Evolutionary conservation across 2,888 invertebrate species (phyloP), one percentile per base, ranked within the genome.

Genomic region (Limnephilus rhombicus): DNA sequence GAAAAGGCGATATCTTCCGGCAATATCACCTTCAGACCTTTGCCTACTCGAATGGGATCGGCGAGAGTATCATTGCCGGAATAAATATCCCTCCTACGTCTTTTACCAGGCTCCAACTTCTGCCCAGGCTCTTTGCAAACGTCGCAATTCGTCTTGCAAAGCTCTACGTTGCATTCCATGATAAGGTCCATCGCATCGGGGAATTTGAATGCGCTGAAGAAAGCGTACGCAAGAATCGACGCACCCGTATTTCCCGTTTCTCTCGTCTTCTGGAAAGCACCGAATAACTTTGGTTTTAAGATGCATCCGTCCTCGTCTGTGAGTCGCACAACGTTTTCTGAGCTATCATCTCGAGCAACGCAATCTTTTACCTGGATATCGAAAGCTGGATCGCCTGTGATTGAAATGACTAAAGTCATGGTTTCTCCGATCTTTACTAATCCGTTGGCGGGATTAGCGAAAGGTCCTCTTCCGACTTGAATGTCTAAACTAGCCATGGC

Each of bases 101-200:
- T 93, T 85, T 94, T 95, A 90, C 95, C 95, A 1, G 96, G 96
- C 81, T 96, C 96, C 24, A 96, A 95, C 94, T 97, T 97, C 94
- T 97, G 97, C 94, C 96, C 95, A 68, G 97, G 96, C 93, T 97
- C 97, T 0, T 97, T 97, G 94, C 98, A 98, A 53, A 97, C 96
- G 92, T 97, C 97, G 94, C 98, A 98, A 94, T 98, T 97, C 24
- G 97, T 97, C 95, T 98, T 98, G 94, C 98, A 98, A 0, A 98
- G 95, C 94, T 98, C 98, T 0, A 98, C 97, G 93, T 98, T 98
- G 94, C 98, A 98, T 94, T 98, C 98, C 92, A 98, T 97, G 94
- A 97, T 97, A 89, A 98, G 95, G 94, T 98, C 98, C 97, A 98
- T 98, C 88, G 98, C 97, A 94, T 98, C 98, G 0, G 98, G 98